Conservation (phyloP, 92 coral and sea anemone species). For the Pocillopora grandis region DNA sequence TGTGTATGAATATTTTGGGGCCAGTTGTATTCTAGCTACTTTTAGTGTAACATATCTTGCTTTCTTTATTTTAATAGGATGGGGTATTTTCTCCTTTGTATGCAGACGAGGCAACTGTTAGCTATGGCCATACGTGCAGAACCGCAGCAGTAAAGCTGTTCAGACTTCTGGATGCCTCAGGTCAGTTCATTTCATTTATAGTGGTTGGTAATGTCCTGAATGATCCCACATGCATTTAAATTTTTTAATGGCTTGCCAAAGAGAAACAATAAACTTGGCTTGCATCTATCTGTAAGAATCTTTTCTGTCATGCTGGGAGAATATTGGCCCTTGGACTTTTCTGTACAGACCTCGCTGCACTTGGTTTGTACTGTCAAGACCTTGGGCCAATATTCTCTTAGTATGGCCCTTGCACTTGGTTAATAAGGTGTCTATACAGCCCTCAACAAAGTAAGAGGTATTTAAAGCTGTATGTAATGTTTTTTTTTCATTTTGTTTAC, state of each 20-base stretch:
- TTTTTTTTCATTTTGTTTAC: neutral
- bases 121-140: constrained; percentile 46
- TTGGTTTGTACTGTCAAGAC: too few species aligned
- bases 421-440: too few species aligned
- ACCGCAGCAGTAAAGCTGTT: constrained; percentile 35
- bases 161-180: constrained; percentile 54
- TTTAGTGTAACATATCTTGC: constrained; percentile 5
- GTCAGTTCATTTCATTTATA: constrained; percentile 24
- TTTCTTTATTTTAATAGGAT: constrained; percentile 19
- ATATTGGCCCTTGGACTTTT: too few species aligned
- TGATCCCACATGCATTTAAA: too few species aligned
- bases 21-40: constrained; percentile 5
- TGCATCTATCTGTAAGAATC: too few species aligned
- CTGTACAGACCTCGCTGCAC: too few species aligned
- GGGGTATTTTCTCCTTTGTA: constrained; percentile 40
- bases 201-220: too few species aligned
- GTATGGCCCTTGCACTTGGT: too few species aligned
- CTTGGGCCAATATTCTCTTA: too few species aligned
- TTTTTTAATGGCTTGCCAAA: too few species aligned
- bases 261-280: too few species aligned
- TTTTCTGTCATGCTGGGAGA: too few species aligned
- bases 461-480: neutral
- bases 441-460: neutral
- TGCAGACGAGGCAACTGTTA: constrained; percentile 36
- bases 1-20: constrained; percentile 10